phyloP scores from a whole-genome alignment of 2,797 vertebrate species.

The Eidolon dupreanum region DNA sequence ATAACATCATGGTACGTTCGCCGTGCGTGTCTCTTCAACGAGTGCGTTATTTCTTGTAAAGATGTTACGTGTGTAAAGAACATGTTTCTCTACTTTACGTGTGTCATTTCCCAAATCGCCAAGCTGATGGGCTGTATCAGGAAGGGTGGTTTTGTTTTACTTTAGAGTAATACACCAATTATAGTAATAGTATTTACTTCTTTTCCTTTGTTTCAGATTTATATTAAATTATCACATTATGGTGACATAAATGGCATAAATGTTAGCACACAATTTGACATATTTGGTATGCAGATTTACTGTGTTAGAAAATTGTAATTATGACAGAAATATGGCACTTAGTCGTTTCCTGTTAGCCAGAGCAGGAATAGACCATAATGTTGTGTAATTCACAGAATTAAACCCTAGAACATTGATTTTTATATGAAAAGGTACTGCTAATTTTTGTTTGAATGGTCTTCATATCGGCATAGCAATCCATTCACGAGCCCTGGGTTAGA shows the following conservation, averaged over 20 bases:
- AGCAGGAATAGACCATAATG: constrained; percentile 69
- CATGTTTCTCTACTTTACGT: not conserved
- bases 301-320: constrained; percentile 77
- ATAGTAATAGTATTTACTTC: constrained; percentile 56
- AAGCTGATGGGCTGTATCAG: not conserved
- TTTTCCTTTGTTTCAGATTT: constrained; percentile 65
- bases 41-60: not conserved
- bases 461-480: constrained; percentile 18
- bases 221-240: constrained; percentile 71
- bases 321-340: constrained; percentile 74
- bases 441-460: constrained; percentile 76
- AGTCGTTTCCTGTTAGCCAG: constrained; percentile 75
- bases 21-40: not conserved
- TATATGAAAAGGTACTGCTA: constrained; percentile 77
- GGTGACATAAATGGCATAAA: constrained; percentile 74
- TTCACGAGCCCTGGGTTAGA: constrained; percentile 62
- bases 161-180: constrained; percentile 60
- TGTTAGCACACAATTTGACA: constrained; percentile 73
- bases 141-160: constrained; percentile 48
- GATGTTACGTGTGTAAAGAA: not conserved
- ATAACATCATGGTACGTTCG: constrained; percentile 94
- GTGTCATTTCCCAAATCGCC: not conserved
- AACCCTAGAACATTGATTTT: constrained; percentile 76
- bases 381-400: constrained; percentile 80
- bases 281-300: constrained; percentile 77